A percentile compares a stretch with the other conserved stretches of the same genome.
Evolutionary conservation across 2,888 invertebrate species (phyloP).

Genomic region (Ophioninae sp.): DNA sequence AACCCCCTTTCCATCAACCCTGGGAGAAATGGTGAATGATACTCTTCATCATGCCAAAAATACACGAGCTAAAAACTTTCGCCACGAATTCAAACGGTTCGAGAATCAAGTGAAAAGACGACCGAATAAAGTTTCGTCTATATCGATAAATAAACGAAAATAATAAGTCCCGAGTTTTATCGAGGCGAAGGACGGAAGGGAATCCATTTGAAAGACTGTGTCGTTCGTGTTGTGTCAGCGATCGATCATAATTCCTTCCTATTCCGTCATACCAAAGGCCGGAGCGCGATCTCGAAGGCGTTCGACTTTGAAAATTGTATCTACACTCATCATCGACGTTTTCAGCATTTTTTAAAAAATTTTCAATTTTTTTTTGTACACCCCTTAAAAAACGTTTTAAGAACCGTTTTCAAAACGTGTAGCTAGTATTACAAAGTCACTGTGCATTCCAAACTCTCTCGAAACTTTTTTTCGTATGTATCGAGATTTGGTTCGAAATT

Average conservation of each 20-base stretch:
- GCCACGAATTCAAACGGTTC: slow-evolving; percentile 14
- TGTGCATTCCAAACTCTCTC: too few species aligned
- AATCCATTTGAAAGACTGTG: slow-evolving; percentile 27
- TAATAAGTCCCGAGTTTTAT: not conserved
- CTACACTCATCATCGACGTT: not conserved
- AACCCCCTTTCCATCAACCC: not conserved
- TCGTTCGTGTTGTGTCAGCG: slow-evolving; percentile 20
- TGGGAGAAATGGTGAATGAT: slow-evolving; percentile 10
- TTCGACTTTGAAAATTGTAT: too few species aligned
- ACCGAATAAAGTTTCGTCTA: not conserved
- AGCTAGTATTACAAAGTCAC: not conserved
- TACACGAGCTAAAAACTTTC: slow-evolving; percentile 24
- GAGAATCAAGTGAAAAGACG: slow-evolving; percentile 3
- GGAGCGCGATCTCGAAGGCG: not conserved
- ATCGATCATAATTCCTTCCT: slow-evolving; percentile 28
- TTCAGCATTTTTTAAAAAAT: too few species aligned
- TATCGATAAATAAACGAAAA: not conserved
- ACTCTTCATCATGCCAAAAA: slow-evolving; percentile 28
- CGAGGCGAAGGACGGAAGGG: not conserved
- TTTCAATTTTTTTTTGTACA: too few species aligned
- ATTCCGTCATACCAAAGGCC: not conserved
- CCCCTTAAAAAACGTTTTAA: too few species aligned
- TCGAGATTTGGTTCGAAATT: too few species aligned
- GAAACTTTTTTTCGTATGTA: too few species aligned
- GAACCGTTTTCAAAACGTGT: not conserved